These are phyloP conservation scores for Sylvicapra grimmia DNA, from an alignment of 2,113 vertebrate genomes.

Conservation along the genomic window DNA sequence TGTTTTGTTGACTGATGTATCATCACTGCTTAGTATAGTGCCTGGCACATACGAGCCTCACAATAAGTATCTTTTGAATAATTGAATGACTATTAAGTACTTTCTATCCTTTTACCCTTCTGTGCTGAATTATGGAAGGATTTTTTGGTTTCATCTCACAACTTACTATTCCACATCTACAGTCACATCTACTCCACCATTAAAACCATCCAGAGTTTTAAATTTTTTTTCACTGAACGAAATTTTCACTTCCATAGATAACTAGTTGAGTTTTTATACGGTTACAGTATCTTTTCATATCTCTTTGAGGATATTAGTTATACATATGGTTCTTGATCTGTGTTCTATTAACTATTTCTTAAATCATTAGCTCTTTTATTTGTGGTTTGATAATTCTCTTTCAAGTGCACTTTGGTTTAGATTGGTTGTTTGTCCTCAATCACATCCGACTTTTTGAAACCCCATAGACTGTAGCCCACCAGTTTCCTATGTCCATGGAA, in stretches of 20 bases:
- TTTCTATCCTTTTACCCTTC: not conserved
- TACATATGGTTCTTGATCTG: not conserved
- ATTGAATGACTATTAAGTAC: not conserved
- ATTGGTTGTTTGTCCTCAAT: not conserved
- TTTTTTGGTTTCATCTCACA: not conserved
- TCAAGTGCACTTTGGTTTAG: not conserved
- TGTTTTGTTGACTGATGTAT: not conserved
- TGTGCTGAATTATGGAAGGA: not conserved
- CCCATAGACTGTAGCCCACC: not conserved
- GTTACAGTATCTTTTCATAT: not conserved
- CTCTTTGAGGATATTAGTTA: not conserved
- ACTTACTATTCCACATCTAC: not conserved
- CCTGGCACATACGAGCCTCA: not conserved
- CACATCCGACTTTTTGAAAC: not conserved
- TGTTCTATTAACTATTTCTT: not conserved
- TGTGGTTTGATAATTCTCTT: not conserved
- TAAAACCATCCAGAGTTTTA: not conserved
- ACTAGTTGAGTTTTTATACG: not conserved
- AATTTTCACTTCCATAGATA: constrained; percentile 31
- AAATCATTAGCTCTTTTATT: not conserved
- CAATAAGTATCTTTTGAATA: not conserved
- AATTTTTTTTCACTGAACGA: not conserved
- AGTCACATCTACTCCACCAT: not conserved
- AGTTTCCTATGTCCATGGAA: not conserved
- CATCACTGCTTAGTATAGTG: not conserved